phyloP scores from a whole-genome alignment of 2,113 vertebrate species.

The Oriolus oriolus region DNA sequence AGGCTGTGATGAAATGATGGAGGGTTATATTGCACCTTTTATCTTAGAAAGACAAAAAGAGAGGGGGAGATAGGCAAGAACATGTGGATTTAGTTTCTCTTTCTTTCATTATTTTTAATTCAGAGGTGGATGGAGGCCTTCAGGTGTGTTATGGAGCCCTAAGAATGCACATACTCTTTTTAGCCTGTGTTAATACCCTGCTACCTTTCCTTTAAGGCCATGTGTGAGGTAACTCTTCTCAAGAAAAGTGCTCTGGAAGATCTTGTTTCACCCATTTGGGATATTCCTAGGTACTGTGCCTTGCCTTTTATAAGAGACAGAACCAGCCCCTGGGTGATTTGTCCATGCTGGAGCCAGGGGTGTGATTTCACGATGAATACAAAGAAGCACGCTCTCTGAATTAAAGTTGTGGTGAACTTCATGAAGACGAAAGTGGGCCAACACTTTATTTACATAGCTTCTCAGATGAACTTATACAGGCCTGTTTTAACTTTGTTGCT shows the following conservation, averaged over 20 bases:
- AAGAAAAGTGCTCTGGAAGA: not conserved
- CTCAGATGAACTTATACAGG: not conserved
- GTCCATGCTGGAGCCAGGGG: not conserved
- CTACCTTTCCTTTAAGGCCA: not conserved
- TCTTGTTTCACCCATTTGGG: not conserved
- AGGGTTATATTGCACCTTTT: not conserved
- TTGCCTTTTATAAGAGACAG: not conserved
- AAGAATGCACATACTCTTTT: not conserved
- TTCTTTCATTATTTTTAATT: not conserved
- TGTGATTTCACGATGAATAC: not conserved
- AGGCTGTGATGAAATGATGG: not conserved
- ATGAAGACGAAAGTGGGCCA: not conserved
- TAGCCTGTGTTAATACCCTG: not conserved
- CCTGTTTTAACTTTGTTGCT: not conserved
- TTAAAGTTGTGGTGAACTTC: not conserved
- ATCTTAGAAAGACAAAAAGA: not conserved
- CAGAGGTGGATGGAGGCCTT: not conserved
- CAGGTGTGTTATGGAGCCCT: not conserved
- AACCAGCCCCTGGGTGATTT: not conserved
- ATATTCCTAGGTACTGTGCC: not conserved
- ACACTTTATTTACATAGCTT: not conserved
- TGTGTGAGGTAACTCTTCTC: not conserved
- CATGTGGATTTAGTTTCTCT: not conserved
- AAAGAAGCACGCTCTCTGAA: not conserved
- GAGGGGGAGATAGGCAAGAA: not conserved